Conservation (phyloP, 2,797 vertebrate species). For the Cacajao melanocephalus region DNA sequence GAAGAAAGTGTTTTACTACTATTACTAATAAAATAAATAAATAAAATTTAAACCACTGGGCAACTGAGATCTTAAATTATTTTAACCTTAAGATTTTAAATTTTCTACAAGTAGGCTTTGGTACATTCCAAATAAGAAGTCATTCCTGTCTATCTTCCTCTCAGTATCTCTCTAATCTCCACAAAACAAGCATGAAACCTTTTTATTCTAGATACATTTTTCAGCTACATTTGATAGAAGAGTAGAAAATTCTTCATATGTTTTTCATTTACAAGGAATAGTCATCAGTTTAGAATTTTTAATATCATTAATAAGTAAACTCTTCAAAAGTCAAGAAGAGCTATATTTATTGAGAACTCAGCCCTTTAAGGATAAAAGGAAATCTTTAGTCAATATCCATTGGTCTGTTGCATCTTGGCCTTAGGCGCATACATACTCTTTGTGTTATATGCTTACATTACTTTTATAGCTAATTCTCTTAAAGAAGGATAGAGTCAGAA, state of each 20-base stretch:
- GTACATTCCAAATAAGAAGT: neutral
- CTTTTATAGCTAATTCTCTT: neutral
- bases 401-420: neutral
- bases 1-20: neutral
- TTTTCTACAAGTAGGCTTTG: neutral
- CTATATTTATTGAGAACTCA: neutral
- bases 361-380: neutral
- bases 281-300: neutral
- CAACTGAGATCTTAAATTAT: neutral
- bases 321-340: slow-evolving; percentile 34
- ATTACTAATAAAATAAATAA: neutral
- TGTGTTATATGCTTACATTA: neutral
- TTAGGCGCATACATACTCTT: neutral
- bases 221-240: neutral
- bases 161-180: neutral
- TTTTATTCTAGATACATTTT: neutral
- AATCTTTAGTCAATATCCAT: neutral
- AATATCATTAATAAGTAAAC: slow-evolving; percentile 33
- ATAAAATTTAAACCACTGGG: neutral
- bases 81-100: neutral
- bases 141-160: neutral
- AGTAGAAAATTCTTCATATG: neutral
- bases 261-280: neutral
- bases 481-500: neutral
- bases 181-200: neutral